phyloP scores from a whole-genome alignment of 1,140 invertebrate species.

The Lethrus apterus region DNA sequence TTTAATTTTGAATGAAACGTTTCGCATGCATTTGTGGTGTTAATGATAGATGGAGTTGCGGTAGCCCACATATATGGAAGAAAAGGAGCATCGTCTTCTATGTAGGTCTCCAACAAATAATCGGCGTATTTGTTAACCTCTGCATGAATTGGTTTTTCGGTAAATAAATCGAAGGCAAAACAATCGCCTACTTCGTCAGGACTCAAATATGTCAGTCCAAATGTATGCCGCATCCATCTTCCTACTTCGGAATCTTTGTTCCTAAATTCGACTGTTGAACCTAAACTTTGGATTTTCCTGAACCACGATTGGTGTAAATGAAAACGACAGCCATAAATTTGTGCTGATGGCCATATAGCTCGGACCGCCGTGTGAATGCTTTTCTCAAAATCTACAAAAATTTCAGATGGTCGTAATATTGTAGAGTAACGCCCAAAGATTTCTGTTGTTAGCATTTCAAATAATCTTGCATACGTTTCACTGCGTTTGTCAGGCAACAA shows the following conservation, averaged over 20 bases:
- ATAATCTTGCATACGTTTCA: no score
- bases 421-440: slow-evolving; percentile 1
- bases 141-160: background rate
- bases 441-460: no score
- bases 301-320: no score
- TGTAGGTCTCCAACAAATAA: slow-evolving; percentile 4
- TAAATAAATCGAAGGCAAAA: slow-evolving; percentile 7
- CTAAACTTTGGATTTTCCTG: slow-evolving; percentile 5
- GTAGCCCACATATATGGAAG: slow-evolving; percentile 3
- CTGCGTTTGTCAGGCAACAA: no score
- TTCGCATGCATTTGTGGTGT: background rate
- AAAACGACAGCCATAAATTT: slow-evolving; percentile 15
- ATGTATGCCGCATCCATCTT: no score
- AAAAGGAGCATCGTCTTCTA: background rate
- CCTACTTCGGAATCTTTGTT: background rate
- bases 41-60: background rate
- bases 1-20: slow-evolving; percentile 1
- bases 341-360: no score
- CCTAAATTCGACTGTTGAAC: background rate
- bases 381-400: slow-evolving; percentile 7
- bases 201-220: slow-evolving; percentile 5
- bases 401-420: slow-evolving; percentile 2
- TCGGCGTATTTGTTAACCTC: background rate
- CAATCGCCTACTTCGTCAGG: slow-evolving; percentile 9
- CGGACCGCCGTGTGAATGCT: slow-evolving; percentile 3